Conservation (phyloP, 2,113 vertebrate species). For the Cyanoderma ruficeps region DNA sequence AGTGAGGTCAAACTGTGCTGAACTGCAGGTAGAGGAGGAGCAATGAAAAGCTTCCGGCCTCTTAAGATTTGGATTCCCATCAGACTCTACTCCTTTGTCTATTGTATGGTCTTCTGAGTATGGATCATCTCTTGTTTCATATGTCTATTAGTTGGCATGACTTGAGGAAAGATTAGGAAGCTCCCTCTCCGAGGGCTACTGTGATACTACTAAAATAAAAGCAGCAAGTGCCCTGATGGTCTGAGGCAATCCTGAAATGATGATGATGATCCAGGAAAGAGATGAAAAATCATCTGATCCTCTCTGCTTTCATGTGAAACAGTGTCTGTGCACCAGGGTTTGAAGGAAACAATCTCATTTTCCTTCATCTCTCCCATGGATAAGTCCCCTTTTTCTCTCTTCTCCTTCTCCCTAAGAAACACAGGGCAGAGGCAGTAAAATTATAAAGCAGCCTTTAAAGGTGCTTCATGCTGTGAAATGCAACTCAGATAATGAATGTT, state of each 20-base stretch:
- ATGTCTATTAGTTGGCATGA: background rate
- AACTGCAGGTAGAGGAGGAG: background rate
- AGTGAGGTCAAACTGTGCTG: background rate
- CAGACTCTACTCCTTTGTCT: background rate
- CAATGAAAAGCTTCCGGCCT: background rate
- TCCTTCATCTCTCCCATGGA: background rate
- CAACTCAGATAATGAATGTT: constrained; percentile 4
- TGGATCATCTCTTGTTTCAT: background rate
- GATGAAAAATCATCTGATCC: background rate
- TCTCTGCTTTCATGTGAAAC: background rate
- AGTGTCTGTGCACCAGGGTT: background rate
- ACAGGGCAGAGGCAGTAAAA: background rate
- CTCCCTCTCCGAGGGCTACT: background rate
- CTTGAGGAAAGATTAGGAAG: background rate
- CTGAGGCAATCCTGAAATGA: background rate
- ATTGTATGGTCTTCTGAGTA: background rate
- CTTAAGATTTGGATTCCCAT: background rate
- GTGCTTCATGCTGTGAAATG: background rate
- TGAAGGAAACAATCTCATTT: background rate
- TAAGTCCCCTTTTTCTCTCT: background rate
- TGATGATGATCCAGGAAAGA: background rate
- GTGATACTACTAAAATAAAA: background rate
- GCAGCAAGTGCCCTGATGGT: background rate
- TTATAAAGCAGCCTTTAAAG: background rate
- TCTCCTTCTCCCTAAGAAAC: background rate